A percentile compares a stretch with the other conserved stretches of the same genome.
phyloP scores from a whole-genome alignment of 2,113 vertebrate species.

The Chionis minor region DNA sequence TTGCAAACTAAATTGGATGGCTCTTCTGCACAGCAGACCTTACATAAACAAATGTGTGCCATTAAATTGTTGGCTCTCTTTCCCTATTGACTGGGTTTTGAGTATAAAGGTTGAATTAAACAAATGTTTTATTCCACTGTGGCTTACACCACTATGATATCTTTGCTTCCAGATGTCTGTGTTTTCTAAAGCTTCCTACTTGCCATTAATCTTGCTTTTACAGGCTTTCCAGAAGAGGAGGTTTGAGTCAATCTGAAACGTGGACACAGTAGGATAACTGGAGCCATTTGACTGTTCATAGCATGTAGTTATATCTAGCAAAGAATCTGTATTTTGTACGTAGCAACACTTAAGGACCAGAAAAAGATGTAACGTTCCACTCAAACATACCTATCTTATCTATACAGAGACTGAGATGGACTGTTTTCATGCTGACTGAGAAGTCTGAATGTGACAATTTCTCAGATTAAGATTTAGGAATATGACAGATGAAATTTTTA shows the following conservation, averaged over 20 bases:
- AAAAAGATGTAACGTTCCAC: background rate
- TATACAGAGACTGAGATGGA: background rate
- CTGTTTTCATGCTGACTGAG: background rate
- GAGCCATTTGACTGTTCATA: background rate
- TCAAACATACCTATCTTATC: background rate
- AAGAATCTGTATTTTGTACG: background rate
- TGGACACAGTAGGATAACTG: background rate
- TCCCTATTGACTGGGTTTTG: conserved; percentile 6
- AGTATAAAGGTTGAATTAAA: conserved; percentile 46
- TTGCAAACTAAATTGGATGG: background rate
- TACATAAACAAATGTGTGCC: conserved; percentile 2
- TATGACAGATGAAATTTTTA: background rate
- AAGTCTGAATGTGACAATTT: background rate
- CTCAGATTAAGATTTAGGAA: conserved; percentile 4
- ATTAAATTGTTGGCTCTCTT: conserved; percentile 26
- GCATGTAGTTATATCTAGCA: background rate
- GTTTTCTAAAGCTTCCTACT: conserved; percentile 54
- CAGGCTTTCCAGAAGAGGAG: conserved; percentile 1
- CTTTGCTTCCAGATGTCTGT: conserved; percentile 58
- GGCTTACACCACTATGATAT: conserved; percentile 40
- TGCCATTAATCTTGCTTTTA: conserved; percentile 43
- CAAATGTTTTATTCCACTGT: conserved; percentile 49
- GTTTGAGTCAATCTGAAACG: conserved; percentile 24
- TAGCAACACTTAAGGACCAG: background rate
- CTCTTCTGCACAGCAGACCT: conserved; percentile 7